Base-by-base conservation (phyloP, 2,113 vertebrate genomes). In the Montifringilla adamsi region DNA sequence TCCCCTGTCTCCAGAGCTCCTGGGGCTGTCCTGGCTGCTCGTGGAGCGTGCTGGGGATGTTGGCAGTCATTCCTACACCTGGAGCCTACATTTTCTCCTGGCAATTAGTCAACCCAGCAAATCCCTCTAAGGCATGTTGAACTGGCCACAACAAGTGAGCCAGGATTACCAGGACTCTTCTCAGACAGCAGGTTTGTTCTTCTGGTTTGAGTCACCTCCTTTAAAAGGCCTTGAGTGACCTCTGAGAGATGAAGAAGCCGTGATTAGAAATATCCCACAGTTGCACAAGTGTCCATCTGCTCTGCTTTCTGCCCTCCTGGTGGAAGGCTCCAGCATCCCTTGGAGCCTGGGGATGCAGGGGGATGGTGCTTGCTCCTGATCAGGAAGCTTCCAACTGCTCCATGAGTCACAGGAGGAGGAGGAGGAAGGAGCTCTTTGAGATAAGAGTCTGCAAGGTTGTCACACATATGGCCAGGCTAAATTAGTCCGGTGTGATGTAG, bases 201-300 rank as follows among this genome's bases (percentile, higher is more conserved):
- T 33, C 70, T 94, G 3, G 6, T 53, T 60, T 90, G 87, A 95
- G 75, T 93, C 95, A 85, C 43, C 81, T 85, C 39, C 47, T 49
- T 75, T 33, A 10, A 75, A 86, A 83, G 85, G 60, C 70, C 56
- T 88, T 4, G 5, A 50, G 68, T 56, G 85, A 70, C 75, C 91
- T 73, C 1, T 35, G 86, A 37, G 64, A 92, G 92, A 78, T 52
- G 75, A 55, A 67, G 72, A 50, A 52, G 79, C 82, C 77, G 3
- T 14, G 50, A 74, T 70, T 26, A 70, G 44, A 52, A 87, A 10
- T 86, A 59, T 88, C 79, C 77, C 81, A 64, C 3, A 16, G 16
- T 69, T 83, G 90, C 94, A 86, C 72, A 70, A 84, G 64, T 75
- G 72, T 31, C 93, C 90, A 81, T 93, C 87, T 96, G 85, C 82